A percentile compares a stretch with the other conserved stretches of the same genome.
phyloP scores from a whole-genome alignment of 2,888 invertebrate species.

The Meloe dianella region DNA sequence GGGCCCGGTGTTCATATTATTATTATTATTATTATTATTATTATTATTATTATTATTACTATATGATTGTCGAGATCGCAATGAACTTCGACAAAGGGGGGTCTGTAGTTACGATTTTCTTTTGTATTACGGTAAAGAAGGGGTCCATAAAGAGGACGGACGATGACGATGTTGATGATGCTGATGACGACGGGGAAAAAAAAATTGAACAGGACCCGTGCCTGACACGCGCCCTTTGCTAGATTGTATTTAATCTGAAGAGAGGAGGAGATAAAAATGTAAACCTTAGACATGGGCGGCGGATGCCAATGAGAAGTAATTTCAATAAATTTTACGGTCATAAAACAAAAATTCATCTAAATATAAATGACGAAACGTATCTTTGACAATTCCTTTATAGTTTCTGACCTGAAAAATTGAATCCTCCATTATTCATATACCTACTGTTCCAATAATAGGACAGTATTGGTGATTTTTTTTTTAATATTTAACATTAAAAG shows the following conservation, averaged over 20 bases:
- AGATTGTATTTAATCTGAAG: conserved; percentile 55
- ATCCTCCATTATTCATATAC: background rate
- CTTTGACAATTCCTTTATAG: background rate
- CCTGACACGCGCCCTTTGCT: conserved; percentile 55
- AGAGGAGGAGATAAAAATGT: conserved; percentile 52
- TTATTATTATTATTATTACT: conserved; percentile 9
- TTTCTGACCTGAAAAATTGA: background rate
- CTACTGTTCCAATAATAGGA: background rate
- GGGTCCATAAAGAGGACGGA: conserved; percentile 24
- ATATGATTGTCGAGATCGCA: conserved; percentile 41
- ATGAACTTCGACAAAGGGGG: conserved; percentile 49
- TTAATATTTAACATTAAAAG: conserved; percentile 30
- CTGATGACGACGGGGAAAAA: conserved; percentile 50
- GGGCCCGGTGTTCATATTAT: conserved; percentile 54
- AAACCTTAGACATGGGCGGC: conserved; percentile 51
- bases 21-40: conserved; percentile 32
- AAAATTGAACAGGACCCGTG: conserved; percentile 56
- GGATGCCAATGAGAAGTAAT: background rate
- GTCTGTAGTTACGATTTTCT: conserved; percentile 49
- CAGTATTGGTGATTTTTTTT: background rate
- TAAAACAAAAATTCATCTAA: background rate
- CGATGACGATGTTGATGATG: conserved; percentile 1
- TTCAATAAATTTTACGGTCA: conserved; percentile 32
- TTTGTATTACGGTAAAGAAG: conserved; percentile 50
- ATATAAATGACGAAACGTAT: background rate